Conservation (phyloP, 2,888 invertebrate species). For the Drosophila percnosoma region DNA sequence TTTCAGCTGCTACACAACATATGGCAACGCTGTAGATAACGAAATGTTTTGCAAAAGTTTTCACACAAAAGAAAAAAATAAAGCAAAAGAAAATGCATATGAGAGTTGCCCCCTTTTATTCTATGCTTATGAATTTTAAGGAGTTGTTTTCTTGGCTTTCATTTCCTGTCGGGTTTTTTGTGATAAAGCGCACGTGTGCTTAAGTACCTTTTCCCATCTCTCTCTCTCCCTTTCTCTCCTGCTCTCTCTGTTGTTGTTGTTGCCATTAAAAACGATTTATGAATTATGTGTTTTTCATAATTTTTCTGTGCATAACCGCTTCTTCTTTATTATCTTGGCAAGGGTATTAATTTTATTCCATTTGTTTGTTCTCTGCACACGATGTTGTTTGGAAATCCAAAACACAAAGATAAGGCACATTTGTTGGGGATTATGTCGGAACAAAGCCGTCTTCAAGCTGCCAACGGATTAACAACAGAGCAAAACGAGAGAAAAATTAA, state of each 20-base stretch:
- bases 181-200: constrained; percentile 66
- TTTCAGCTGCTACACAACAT: constrained; percentile 27
- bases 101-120: neutral
- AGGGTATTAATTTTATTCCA: constrained; percentile 52
- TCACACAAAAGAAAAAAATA: constrained; percentile 1
- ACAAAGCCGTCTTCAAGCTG: constrained; percentile 32
- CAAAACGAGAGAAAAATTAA: constrained; percentile 8
- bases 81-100: constrained; percentile 34
- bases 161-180: constrained; percentile 42
- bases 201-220: constrained; percentile 31
- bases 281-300: constrained; percentile 72
- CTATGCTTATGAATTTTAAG: constrained; percentile 25
- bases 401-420: constrained; percentile 70
- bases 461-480: constrained; percentile 10
- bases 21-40: constrained; percentile 56
- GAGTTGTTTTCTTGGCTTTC: constrained; percentile 31
- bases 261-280: constrained; percentile 80
- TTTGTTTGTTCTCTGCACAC: constrained; percentile 25
- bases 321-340: constrained; percentile 38
- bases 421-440: constrained; percentile 59
- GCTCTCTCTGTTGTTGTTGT: constrained; percentile 33
- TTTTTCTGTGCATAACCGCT: constrained; percentile 28
- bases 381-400: constrained; percentile 46
- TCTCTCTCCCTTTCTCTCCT: neutral
- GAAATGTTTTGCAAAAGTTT: constrained; percentile 40